These are phyloP conservation scores for Pyrocoelia pectoralis DNA, from an alignment of 2,888 invertebrate genomes.

Conservation along the genomic window DNA sequence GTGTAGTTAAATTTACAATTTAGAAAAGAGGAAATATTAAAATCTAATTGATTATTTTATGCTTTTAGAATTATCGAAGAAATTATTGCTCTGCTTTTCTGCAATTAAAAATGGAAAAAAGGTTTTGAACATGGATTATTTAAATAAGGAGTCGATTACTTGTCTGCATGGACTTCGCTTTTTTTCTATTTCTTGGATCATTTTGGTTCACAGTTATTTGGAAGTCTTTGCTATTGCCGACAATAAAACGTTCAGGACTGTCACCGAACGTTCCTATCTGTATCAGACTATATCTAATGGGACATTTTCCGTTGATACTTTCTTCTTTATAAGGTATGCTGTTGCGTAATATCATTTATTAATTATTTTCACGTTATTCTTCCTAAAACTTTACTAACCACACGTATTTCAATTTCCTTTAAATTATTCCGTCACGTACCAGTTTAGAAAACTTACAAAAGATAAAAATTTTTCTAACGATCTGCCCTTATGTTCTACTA, in stretches of 20 bases:
- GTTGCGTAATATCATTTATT: neutral
- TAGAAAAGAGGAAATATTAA: neutral
- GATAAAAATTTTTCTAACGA: too few relatives aligned
- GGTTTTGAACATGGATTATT: constrained; percentile 74
- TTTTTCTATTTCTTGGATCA: constrained; percentile 82
- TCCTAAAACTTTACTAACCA: too few relatives aligned
- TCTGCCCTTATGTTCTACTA: too few relatives aligned
- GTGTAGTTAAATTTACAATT: neutral
- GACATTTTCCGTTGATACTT: constrained; percentile 85
- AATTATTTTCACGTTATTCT: neutral
- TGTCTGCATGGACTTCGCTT: constrained; percentile 83
- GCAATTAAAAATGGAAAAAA: constrained; percentile 77
- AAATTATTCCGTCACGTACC: too few relatives aligned
- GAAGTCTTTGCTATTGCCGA: constrained; percentile 81
- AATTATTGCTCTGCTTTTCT: constrained; percentile 77
- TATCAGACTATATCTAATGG: constrained; percentile 88
- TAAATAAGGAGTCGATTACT: constrained; percentile 72
- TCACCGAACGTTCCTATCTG: constrained; percentile 78
- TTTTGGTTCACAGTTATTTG: constrained; percentile 85
- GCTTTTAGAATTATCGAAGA: constrained; percentile 65
- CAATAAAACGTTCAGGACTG: constrained; percentile 74
- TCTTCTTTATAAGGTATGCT: constrained; percentile 83
- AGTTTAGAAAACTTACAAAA: too few relatives aligned
- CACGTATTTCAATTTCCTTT: too few relatives aligned
- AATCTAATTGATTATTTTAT: constrained; percentile 21